Evolutionary conservation across 2,797 vertebrate genomes (phyloP).

Genomic region (Tragelaphus oryx): DNA sequence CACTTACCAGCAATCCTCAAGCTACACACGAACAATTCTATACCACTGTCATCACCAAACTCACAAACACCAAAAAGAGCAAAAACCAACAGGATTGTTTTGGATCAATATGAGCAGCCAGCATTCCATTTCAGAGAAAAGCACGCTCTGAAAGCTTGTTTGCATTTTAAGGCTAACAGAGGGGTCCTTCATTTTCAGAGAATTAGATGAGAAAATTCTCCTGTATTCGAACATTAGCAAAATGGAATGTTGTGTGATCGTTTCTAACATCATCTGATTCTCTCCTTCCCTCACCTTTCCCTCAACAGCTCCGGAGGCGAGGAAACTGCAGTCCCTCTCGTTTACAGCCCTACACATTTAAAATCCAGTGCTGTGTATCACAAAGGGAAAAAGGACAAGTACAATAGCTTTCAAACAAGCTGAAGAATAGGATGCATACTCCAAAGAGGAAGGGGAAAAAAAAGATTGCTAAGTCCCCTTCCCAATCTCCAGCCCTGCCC

Average conservation of each 20-base stretch:
- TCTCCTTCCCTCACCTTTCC: constrained; percentile 22
- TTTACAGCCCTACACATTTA: background rate
- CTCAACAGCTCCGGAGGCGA: background rate
- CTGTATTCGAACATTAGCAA: constrained; percentile 50
- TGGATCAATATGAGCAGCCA: constrained; percentile 30
- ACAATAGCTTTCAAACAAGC: background rate
- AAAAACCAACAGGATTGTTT: constrained; percentile 19
- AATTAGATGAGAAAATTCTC: constrained; percentile 70
- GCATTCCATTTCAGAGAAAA: constrained; percentile 55
- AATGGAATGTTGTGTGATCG: constrained; percentile 52
- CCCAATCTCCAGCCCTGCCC: background rate
- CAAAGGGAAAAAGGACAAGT: background rate
- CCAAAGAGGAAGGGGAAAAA: background rate
- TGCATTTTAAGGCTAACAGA: constrained; percentile 64
- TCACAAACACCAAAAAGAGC: constrained; percentile 12
- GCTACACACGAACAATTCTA: background rate
- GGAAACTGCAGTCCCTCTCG: background rate
- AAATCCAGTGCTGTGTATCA: background rate
- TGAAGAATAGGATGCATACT: constrained; percentile 10
- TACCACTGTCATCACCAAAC: background rate
- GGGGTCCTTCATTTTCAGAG: constrained; percentile 59
- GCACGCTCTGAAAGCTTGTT: constrained; percentile 50
- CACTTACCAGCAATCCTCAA: constrained; percentile 8
- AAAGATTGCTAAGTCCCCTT: background rate
- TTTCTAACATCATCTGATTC: constrained; percentile 28